Base-by-base conservation (phyloP, 2,888 invertebrate species). In the Crossocerus cetratus region DNA sequence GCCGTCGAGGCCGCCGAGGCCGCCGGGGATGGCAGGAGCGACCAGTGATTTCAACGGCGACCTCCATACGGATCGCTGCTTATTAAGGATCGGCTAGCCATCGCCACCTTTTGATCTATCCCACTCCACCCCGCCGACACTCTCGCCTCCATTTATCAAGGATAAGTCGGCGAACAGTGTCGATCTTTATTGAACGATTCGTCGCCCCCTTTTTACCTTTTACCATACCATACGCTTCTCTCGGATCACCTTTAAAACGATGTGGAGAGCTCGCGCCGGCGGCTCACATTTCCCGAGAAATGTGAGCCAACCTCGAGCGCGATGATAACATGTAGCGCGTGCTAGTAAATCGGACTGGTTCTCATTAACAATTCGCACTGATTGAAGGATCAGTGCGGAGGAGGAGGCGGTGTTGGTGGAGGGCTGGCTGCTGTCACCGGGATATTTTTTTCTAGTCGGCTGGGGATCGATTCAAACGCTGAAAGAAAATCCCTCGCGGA, bases 391-490 rank as follows among this genome's bases (percentile, higher is more conserved):
- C 32, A 32, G 32, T 32, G 32, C 11, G 32, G 32, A 32, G 11
- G 32, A 32, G n/a, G n/a, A n/a, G n/a, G n/a, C n/a, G n/a, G n/a
- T n/a, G n/a, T n/a, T n/a, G n/a, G n/a, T n/a, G n/a, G n/a, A n/a
- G 32, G 32, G 32, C 32, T 23, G 23, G 2, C 11, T 4, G 32
- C 32, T 32, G 32, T 32, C 32, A 32, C 32, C 32, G 32, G 49
- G 49, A 49, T 49, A 49, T 55, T 71, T 72, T 66, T 62, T 63
- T 62, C 32, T 56, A 22, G 58, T 55, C 44, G 32, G 16, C 54
- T 75, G 73, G 76, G 72, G 86, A 83, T 84, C 85, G 87, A 88
- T 88, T 88, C 85, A 86, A 83, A 84, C 81, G 87, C 87, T 88
- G 85, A 89, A 88, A 89, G 87, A 89, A 88, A 87, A 80, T 81